These are phyloP conservation scores for Rhynchonycteris naso DNA, from an alignment of 2,797 vertebrate genomes.

Conservation along the genomic window DNA sequence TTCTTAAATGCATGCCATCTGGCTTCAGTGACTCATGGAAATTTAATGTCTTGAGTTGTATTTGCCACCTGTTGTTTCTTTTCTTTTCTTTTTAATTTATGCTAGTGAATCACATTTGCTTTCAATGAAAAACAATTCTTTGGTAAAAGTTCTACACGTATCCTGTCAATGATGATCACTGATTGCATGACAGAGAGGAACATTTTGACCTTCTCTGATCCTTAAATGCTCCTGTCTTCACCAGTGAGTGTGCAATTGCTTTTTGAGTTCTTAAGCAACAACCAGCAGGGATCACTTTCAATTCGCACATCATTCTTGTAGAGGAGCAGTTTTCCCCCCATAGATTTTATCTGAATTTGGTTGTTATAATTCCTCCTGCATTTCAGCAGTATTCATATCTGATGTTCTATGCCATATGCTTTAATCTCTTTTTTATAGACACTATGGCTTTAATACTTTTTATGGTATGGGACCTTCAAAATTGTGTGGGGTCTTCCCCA, in stretches of 20 bases:
- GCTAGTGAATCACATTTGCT: slow-evolving; percentile 83
- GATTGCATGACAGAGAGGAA: slow-evolving; percentile 9
- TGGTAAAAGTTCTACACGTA: slow-evolving; percentile 78
- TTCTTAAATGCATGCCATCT: slow-evolving; percentile 84
- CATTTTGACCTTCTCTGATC: neutral
- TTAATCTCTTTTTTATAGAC: slow-evolving; percentile 1
- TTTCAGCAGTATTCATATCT: neutral
- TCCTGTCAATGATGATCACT: slow-evolving; percentile 32
- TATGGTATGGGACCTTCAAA: neutral
- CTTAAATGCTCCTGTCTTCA: neutral
- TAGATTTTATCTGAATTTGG: slow-evolving; percentile 4
- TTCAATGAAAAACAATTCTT: slow-evolving; percentile 81
- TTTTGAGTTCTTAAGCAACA: slow-evolving; percentile 3
- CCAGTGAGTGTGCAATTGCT: neutral
- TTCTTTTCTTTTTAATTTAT: slow-evolving; percentile 79
- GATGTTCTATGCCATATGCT: neutral
- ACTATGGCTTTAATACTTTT: neutral
- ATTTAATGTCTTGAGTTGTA: slow-evolving; percentile 85
- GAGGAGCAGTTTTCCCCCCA: neutral
- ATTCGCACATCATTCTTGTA: neutral
- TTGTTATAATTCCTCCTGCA: neutral
- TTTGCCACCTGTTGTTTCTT: slow-evolving; percentile 80
- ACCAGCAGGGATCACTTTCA: neutral
- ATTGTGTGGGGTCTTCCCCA: neutral
- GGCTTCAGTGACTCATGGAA: slow-evolving; percentile 86